Percentiles rank a stretch among this genome's conserved stretches.
These are phyloP conservation scores for Gymnogyps californianus DNA, from an alignment of 2,113 vertebrate genomes.

Conservation along the genomic window DNA sequence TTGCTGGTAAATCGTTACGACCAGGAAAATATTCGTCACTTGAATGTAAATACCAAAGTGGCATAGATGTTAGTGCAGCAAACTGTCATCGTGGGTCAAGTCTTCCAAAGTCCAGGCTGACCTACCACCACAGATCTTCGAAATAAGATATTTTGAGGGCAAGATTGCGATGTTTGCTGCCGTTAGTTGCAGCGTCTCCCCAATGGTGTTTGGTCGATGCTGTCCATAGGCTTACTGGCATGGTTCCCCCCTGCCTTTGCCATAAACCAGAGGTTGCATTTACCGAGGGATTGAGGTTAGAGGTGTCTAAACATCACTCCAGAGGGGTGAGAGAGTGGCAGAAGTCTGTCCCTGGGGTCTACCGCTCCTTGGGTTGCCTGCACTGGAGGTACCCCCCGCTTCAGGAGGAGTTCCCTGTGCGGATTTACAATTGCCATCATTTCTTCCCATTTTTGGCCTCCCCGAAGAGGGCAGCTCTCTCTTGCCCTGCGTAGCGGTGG, in stretches of 20 bases:
- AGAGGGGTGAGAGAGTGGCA: not conserved
- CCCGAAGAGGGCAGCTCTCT: not conserved
- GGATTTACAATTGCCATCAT: accelerated
- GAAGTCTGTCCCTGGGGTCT: not conserved
- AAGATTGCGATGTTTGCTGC: accelerated
- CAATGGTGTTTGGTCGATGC: accelerated
- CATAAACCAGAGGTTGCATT: accelerated
- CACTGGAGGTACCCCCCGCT: accelerated
- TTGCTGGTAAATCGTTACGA: not conserved
- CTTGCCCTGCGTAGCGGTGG: not conserved
- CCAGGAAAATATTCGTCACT: not conserved
- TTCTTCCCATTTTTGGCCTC: not conserved
- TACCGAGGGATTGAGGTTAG: no score
- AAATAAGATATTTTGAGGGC: not conserved
- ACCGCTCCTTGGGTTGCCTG: not conserved
- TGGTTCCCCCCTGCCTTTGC: not conserved
- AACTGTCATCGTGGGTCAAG: not conserved
- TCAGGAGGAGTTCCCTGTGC: accelerated
- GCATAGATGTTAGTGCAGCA: not conserved
- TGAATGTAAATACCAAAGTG: not conserved
- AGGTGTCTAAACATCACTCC: not conserved
- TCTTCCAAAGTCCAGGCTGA: not conserved
- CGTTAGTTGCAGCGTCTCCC: not conserved
- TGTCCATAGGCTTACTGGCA: accelerated
- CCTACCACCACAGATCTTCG: no score